Conservation (phyloP, 2,888 invertebrate species). For the Orthosia incerta region DNA sequence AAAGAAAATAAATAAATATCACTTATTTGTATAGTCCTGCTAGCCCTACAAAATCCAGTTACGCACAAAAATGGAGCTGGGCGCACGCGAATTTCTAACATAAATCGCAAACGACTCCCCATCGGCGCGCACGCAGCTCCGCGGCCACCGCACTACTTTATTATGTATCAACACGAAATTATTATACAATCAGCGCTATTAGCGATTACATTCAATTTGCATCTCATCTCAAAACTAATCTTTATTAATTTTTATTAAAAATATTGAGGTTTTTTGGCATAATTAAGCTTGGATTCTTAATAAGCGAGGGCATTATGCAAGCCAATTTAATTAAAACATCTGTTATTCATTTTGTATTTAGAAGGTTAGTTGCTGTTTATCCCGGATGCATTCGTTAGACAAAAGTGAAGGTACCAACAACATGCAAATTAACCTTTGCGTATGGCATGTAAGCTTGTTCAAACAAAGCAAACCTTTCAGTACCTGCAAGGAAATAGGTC, state of each 20-base stretch:
- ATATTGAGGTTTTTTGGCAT: conserved; percentile 38
- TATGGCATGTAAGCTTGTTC: too few relatives aligned
- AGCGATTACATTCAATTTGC: conserved; percentile 71
- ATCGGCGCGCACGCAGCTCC: conserved; percentile 77
- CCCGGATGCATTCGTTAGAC: conserved; percentile 6
- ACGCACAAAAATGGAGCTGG: conserved; percentile 79
- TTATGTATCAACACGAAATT: conserved; percentile 80
- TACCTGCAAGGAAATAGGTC: background rate
- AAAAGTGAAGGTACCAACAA: background rate
- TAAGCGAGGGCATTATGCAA: conserved; percentile 33
- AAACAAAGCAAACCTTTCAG: conserved; percentile 4
- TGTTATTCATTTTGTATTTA: conserved; percentile 10
- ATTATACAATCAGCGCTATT: conserved; percentile 74
- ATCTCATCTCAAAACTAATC: conserved; percentile 61
- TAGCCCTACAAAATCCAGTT: conserved; percentile 76
- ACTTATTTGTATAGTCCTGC: conserved; percentile 10
- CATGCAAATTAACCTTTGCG: background rate
- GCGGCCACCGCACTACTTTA: conserved; percentile 73
- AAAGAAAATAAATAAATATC: background rate
- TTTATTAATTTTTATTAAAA: conserved; percentile 56
- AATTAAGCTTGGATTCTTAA: conserved; percentile 28
- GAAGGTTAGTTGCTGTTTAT: conserved; percentile 6
- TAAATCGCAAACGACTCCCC: conserved; percentile 77
- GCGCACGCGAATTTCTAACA: conserved; percentile 79
- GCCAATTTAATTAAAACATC: conserved; percentile 24